These are phyloP conservation scores for Pelecanus crispus DNA, from an alignment of 2,113 vertebrate species.

Conservation along the genomic window DNA sequence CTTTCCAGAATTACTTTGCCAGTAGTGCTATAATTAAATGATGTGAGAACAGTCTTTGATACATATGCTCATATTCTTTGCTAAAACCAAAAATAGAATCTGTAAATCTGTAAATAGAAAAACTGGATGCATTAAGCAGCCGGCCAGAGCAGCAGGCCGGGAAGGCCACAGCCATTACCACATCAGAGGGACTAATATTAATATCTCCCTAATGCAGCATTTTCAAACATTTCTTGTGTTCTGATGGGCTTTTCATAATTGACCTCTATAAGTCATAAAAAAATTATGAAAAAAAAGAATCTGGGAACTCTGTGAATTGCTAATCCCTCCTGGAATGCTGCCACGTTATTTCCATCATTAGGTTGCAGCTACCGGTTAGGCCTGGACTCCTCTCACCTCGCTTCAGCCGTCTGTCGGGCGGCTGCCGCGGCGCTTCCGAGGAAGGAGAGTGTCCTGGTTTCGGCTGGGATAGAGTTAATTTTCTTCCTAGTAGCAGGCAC, in stretches of 20 bases:
- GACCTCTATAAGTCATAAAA: constrained; percentile 47
- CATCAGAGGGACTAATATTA: constrained; percentile 9
- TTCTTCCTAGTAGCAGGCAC: too few species aligned
- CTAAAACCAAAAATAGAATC: constrained; percentile 34
- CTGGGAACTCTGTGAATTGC: constrained; percentile 42
- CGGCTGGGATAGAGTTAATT: too few species aligned
- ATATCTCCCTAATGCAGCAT: constrained; percentile 49
- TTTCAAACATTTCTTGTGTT: constrained; percentile 41
- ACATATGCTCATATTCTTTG: constrained; percentile 10
- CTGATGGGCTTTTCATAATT: constrained; percentile 41
- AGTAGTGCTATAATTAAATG: not conserved
- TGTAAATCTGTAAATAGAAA: constrained; percentile 41
- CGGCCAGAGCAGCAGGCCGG: not conserved
- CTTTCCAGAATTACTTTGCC: constrained; percentile 39
- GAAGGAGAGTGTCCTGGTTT: too few species aligned
- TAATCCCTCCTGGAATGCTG: constrained; percentile 43
- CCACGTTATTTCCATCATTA: constrained; percentile 30
- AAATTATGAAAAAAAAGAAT: constrained; percentile 10
- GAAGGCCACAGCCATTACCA: constrained; percentile 29
- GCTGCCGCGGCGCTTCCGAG: not conserved
- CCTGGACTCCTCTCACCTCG: constrained; percentile 8
- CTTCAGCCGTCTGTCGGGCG: not conserved
- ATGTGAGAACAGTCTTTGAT: not conserved
- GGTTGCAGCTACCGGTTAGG: constrained; percentile 22
- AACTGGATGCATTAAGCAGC: constrained; percentile 8